A percentile compares a stretch with the other conserved stretches of the same genome.
phyloP scores from a whole-genome alignment of 2,888 invertebrate species.

The Tachystola acroxantha region DNA sequence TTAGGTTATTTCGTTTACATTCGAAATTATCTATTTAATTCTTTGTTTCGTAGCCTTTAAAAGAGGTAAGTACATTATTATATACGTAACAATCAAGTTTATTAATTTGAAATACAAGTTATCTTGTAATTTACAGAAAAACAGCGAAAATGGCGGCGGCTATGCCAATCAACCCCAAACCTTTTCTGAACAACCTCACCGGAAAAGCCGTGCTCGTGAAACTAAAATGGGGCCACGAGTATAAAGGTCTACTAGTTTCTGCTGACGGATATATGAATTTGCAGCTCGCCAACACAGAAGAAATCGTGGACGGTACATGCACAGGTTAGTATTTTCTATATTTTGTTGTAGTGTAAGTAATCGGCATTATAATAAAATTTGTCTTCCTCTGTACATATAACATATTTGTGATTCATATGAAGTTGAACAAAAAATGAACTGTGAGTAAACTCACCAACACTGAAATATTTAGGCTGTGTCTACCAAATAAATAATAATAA shows the following conservation, averaged over 20 bases:
- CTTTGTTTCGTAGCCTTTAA: not conserved
- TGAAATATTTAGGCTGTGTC: too few relatives aligned
- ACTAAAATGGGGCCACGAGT: conserved; percentile 99
- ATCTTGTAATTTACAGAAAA: conserved; percentile 20
- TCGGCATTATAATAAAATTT: too few relatives aligned
- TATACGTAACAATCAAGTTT: too few relatives aligned
- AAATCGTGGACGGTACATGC: conserved; percentile 94
- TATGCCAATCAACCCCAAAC: conserved; percentile 99
- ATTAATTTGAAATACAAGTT: too few relatives aligned
- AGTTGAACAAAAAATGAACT: too few relatives aligned
- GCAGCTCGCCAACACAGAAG: conserved; percentile 98
- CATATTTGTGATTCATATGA: too few relatives aligned
- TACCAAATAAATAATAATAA: too few relatives aligned
- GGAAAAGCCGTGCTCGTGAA: conserved; percentile 99
- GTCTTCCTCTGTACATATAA: too few relatives aligned
- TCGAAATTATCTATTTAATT: not conserved
- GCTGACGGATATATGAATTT: conserved; percentile 99
- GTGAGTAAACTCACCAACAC: too few relatives aligned
- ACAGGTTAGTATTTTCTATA: conserved; percentile 91
- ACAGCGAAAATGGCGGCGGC: conserved; percentile 83
- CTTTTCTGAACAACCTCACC: conserved; percentile 97
- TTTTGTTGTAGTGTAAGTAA: too few relatives aligned
- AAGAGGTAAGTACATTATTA: not conserved
- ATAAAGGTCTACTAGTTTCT: conserved; percentile 98
- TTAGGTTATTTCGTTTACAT: not conserved